Evolutionary conservation across 1,140 invertebrate genomes (phyloP), one percentile per base, ranked within the genome.

Genomic region (Ctenoplectra terminalis): DNA sequence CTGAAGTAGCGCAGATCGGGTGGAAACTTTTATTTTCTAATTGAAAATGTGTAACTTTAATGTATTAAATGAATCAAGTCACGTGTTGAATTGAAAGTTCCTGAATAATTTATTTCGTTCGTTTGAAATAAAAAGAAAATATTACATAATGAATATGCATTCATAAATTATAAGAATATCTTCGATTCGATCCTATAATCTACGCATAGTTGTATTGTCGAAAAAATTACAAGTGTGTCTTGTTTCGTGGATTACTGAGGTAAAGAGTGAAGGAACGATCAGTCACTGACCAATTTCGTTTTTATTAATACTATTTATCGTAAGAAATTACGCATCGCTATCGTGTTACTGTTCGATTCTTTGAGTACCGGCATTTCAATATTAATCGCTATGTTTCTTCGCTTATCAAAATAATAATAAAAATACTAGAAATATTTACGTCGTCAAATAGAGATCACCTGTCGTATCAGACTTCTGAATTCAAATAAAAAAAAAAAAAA

Each of bases 241-340:
- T n/a, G 17, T 50, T 75, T 40, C 60, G 43, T 26, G 34, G 0
- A 46, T 34, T 54, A 17, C 46, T 69, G 75, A 78, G 75, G 75
- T 78, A 78, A 70, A 69, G 40, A 70, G 66, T 31, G 66, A 70
- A 79, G 66, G 76, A 79, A 79, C 76, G 31, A 31, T 79, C 76
- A 58, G 43, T 60, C 52, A 7, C 37, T 43, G 76, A 61, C 46
- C 67, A 60, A 79, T 72, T 71, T 72, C 11, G 50, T 43, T 72
- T 60, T 46, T 7, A 60, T 61, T 79, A 79, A 79, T 61, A 72
- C 67, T 79, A 78, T 48, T 48, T 15, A 31, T 50, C 15, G 31
- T 71, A 54, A 20, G 48, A 71, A 71, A 71, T 58, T 61, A 34
- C 43, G 6, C 26, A 6, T 67, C 40, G 34, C 46, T 23, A 34